phyloP scores from a whole-genome alignment of 2,797 vertebrate genomes.

The Rousettus madagascariensis region DNA sequence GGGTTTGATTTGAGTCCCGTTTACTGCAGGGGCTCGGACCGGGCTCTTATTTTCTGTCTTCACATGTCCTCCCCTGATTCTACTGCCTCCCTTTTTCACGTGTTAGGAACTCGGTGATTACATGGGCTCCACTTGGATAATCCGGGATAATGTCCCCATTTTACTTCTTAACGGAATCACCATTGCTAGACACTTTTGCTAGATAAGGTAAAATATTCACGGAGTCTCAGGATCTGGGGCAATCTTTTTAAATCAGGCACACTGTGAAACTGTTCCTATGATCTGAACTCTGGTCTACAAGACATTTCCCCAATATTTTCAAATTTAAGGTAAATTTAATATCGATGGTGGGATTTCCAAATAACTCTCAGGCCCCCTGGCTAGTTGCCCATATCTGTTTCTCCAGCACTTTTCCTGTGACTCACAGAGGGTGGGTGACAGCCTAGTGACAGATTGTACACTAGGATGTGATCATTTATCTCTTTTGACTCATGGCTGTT shows the following conservation, averaged over 20 bases:
- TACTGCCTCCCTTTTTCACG: background rate
- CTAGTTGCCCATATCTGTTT: no score
- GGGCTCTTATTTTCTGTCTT: background rate
- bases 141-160: background rate
- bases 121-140: background rate
- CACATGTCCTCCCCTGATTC: background rate
- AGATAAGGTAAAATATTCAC: background rate
- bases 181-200: background rate
- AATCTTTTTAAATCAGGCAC: no score
- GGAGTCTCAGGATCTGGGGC: background rate
- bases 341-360: background rate
- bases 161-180: background rate
- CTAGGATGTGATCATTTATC: background rate
- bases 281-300: background rate
- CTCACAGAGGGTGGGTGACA: background rate
- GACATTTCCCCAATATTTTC: background rate
- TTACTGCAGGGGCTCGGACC: accelerated
- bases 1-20: background rate
- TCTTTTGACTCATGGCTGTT: background rate
- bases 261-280: background rate
- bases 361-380: background rate
- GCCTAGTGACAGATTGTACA: background rate
- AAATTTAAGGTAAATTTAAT: background rate
- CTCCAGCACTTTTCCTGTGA: background rate
- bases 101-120: background rate